Conservation (phyloP, 1,140 invertebrate species). For the Thereuonema tuberculata region DNA sequence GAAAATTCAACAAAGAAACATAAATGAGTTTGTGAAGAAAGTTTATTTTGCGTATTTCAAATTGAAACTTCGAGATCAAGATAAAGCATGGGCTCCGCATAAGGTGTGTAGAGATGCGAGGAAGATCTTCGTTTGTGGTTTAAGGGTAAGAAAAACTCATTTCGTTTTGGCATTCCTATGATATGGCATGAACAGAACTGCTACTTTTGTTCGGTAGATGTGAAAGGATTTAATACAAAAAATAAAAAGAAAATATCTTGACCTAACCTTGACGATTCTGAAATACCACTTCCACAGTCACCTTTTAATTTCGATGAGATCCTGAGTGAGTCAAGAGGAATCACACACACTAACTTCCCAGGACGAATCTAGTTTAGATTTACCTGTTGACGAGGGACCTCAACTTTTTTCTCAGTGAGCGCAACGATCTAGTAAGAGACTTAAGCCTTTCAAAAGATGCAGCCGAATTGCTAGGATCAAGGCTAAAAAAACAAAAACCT, state of each 20-base stretch:
- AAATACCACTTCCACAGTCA: slow-evolving; percentile 9
- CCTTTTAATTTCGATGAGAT: slow-evolving; percentile 5
- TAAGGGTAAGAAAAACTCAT: slow-evolving; percentile 17
- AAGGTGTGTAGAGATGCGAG: slow-evolving; percentile 18
- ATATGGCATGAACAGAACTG: slow-evolving; percentile 7
- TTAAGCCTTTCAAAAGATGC: background rate
- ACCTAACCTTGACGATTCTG: slow-evolving; percentile 3
- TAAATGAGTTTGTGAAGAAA: slow-evolving; percentile 14
- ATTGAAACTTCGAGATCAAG: slow-evolving; percentile 18
- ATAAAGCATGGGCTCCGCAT: slow-evolving; percentile 19
- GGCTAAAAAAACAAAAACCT: no score
- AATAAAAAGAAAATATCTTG: slow-evolving; percentile 5
- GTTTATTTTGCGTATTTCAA: slow-evolving; percentile 15
- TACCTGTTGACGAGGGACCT: slow-evolving; percentile 2
- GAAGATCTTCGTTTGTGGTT: slow-evolving; percentile 17
- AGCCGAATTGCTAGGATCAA: background rate
- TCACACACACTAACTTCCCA: slow-evolving; percentile 4
- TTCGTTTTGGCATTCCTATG: slow-evolving; percentile 15
- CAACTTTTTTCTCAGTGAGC: slow-evolving; percentile 11
- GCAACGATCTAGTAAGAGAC: slow-evolving; percentile 4
- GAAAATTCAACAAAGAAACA: slow-evolving; percentile 8
- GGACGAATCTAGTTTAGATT: slow-evolving; percentile 5
- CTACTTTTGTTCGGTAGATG: slow-evolving; percentile 1
- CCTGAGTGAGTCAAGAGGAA: slow-evolving; percentile 2
- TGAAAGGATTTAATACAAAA: slow-evolving; percentile 7